Base-by-base conservation (phyloP, 2,888 invertebrate genomes). In the Drosophila paramelanica region DNA sequence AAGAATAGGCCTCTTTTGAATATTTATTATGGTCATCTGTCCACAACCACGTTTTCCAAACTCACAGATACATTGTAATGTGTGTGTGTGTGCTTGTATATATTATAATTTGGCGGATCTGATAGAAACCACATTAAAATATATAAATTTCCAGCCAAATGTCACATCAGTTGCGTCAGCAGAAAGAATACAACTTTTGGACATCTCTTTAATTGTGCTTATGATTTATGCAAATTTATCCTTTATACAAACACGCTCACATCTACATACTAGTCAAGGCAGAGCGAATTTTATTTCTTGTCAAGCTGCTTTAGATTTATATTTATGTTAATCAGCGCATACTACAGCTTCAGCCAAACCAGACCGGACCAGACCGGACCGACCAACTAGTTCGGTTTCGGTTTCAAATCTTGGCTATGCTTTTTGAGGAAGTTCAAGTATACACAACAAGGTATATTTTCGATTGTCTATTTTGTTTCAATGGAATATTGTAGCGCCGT, bases 211-310 rank as follows among this genome's bases (percentile, higher is more conserved):
- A 88, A 88, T 88, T 79, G 75, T 83, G 81, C 75, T 81, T 85
- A 83, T 88, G 88, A 85, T 88, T 85, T 85, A 85, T 85, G 88
- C 88, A 86, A 88, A 85, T 88, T 69, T 77, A 72, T 86, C 83
- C 88, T 85, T 72, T 80, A 51, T 57, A 38, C 43, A 72, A 60
- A 57, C 65, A 74, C 59, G 59, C n/a, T 61, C 42, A 14, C 56
- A 72, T 72, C 72, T 72, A 68, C 78, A 78, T 73, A 73, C 73
- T 25, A 73, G 73, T 79, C 82, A 85, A 85, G 82, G 82, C 82
- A 85, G 72, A 78, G 58, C 62, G 59, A 62, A 74, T 69, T 77
- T 80, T 80, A 81, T 80, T 69, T 67, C 67, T 80, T 74, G 77
- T 77, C 77, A 62, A 74, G 71, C 62, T 77, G 75, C 79, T 73